Base-by-base conservation (phyloP, 2,113 vertebrate genomes). In the Edolisoma coerulescens region DNA sequence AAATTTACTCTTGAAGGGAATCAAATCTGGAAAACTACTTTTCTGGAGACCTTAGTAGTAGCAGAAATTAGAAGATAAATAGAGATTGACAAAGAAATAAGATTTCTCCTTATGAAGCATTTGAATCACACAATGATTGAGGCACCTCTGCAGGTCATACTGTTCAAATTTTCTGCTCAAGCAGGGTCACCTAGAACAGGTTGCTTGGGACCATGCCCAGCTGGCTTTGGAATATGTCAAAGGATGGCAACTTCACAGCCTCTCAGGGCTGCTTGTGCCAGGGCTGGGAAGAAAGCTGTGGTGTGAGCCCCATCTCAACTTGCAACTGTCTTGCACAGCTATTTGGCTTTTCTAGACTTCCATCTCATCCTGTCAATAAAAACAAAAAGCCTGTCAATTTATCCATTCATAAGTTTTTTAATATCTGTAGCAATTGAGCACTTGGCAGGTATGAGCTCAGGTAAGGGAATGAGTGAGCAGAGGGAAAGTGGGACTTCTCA, bases 401-500 rank as follows among this genome's bases (percentile, higher is more conserved):
- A 30, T 68, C 28, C 0, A 17, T 68, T 68, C 0, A 3, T 41
- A 2, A 27, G 3, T 1, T 11, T 61, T 83, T 77, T 81, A 9
- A 1, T 74, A 52, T 47, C 20, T 74, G 11, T 65, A 61, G 37
- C n/a, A 74, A 9, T 11, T 52, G 53, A 64, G 39, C 18, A 16
- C 30, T 90, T 87, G 44, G n/a, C 6, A 16, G 17, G 19, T 63
- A 5, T 26, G 47, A 74, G 12, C 61, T 79, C 56, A 32, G 35
- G 16, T 54, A 14, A 63, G 67, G 37, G 18, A 79, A 10, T 18
- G 52, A 75, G 20, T 3, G 37, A 80, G 60, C 41, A 64, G 50
- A 74, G 24, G 60, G n/a, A 21, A 74, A 45, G 10, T 56, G n/a
- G n/a, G 27, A 33, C 39, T 84, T 27, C 8, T 53, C 21, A 13